phyloP scores from a whole-genome alignment of 2,113 vertebrate genomes.

The Chrysemys picta region DNA sequence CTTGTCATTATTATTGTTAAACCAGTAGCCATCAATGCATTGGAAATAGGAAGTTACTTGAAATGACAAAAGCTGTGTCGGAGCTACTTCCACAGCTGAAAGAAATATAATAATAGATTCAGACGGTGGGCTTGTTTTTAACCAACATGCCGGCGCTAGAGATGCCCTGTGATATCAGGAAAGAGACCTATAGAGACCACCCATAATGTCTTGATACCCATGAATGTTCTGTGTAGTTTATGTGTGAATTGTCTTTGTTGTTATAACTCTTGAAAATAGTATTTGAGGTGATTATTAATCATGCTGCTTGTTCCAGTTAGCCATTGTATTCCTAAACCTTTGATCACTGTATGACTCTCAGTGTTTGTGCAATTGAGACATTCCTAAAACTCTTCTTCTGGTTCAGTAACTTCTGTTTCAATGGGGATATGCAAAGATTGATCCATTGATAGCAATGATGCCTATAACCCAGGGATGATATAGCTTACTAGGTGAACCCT shows the following conservation, averaged over 20 bases:
- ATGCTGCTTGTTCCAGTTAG: neutral
- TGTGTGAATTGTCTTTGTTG: neutral
- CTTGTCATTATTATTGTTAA: neutral
- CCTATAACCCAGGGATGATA: neutral
- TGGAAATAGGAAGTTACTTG: neutral
- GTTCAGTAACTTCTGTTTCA: neutral
- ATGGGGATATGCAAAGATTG: neutral
- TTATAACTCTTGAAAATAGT: neutral
- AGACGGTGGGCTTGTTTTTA: neutral
- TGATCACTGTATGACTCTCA: neutral
- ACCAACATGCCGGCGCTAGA: neutral
- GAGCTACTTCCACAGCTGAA: neutral
- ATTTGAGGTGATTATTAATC: neutral
- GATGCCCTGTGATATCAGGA: neutral
- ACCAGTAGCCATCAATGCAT: neutral
- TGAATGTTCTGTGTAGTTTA: neutral
- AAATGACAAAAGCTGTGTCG: neutral
- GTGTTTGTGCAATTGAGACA: slow-evolving; percentile 8
- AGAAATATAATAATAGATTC: neutral
- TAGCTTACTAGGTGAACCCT: neutral
- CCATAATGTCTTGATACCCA: neutral
- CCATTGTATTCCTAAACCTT: neutral
- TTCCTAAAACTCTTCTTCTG: neutral
- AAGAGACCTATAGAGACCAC: neutral
- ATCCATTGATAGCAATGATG: neutral